Evolutionary conservation across 1,140 invertebrate species (phyloP).

Genomic region (Papilio aristodemus): DNA sequence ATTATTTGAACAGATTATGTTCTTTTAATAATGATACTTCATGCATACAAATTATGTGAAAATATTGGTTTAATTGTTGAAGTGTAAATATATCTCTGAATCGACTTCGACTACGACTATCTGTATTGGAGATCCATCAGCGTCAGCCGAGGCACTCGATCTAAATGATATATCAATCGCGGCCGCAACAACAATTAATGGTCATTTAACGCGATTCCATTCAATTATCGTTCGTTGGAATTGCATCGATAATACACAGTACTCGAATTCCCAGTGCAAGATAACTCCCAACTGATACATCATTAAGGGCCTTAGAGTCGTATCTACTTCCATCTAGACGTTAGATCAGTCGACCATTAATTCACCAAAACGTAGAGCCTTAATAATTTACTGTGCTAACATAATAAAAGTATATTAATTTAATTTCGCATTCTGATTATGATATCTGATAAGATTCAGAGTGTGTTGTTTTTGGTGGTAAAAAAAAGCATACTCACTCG

Average conservation of each 20-base stretch:
- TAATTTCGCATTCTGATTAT: not conserved
- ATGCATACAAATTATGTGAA: not conserved
- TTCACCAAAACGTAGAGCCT: conserved; percentile 44
- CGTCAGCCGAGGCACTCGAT: conserved; percentile 40
- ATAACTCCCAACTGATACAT: conserved; percentile 56
- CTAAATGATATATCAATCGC: conserved; percentile 59
- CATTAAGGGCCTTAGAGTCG: conserved; percentile 48
- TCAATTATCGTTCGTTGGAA: conserved; percentile 67
- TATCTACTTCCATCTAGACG: too few relatives aligned
- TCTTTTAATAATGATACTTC: too few relatives aligned
- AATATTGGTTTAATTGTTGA: not conserved
- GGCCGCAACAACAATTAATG: conserved; percentile 67
- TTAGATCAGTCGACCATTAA: conserved; percentile 51
- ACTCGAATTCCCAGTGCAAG: conserved; percentile 61
- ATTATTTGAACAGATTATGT: too few relatives aligned
- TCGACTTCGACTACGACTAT: not conserved
- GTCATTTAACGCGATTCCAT: conserved; percentile 71
- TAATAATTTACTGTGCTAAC: not conserved
- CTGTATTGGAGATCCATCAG: not conserved
- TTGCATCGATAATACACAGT: conserved; percentile 63
- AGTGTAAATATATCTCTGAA: not conserved
- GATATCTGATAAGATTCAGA: not conserved
- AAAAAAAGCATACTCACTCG: conserved; percentile 49
- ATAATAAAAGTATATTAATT: not conserved
- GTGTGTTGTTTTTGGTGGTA: not conserved